phyloP scores from a whole-genome alignment of 2,113 vertebrate species.

The Melierax canorus region DNA sequence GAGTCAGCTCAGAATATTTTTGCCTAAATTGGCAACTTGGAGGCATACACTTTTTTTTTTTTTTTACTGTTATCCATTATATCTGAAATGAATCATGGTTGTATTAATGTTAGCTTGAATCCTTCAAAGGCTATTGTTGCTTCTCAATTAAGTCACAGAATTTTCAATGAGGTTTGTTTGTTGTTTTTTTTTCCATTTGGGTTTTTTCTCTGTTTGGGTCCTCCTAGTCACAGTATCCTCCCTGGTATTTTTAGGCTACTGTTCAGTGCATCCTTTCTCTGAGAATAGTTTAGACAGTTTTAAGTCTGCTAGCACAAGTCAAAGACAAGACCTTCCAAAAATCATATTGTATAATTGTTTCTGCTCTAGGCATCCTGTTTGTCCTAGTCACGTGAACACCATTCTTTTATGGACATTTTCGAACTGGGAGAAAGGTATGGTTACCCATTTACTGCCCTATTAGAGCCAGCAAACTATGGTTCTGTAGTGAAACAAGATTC shows the following conservation, averaged over 20 bases:
- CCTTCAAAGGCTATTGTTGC: neutral
- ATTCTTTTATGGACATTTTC: neutral
- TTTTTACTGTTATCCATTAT: neutral
- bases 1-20: neutral
- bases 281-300: neutral
- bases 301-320: neutral
- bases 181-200: neutral
- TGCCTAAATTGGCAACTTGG: conserved; percentile 1
- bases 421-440: neutral
- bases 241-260: neutral
- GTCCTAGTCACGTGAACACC: neutral
- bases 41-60: neutral
- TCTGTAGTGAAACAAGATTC: neutral
- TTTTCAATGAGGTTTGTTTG: neutral
- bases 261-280: neutral
- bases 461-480: neutral
- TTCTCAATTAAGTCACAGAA: neutral
- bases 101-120: neutral
- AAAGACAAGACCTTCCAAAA: neutral
- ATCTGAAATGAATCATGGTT: neutral
- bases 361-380: neutral
- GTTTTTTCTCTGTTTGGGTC: neutral
- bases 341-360: neutral
- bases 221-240: neutral
- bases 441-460: neutral